These are phyloP conservation scores for Alviniconcha marisindica DNA, from an alignment of 1,140 invertebrate genomes.

Conservation along the genomic window DNA sequence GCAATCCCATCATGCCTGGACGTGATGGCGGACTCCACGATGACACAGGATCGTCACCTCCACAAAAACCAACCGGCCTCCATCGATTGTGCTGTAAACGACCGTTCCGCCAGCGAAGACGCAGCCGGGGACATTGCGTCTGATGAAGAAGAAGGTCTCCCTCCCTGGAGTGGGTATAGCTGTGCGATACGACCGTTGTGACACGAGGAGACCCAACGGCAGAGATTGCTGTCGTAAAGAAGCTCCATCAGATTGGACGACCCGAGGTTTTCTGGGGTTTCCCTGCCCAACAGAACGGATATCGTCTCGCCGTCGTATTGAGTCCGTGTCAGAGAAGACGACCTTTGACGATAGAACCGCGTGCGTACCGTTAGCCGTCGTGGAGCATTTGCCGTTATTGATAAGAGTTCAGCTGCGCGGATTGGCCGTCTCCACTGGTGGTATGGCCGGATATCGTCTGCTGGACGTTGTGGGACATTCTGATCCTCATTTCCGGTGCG, in stretches of 20 bases:
- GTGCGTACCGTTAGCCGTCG: too few species aligned
- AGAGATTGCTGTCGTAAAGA: not conserved
- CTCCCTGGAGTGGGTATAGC: not conserved
- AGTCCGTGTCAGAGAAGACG: too few species aligned
- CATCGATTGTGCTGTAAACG: not conserved
- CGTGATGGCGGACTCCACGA: not conserved
- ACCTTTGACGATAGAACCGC: too few species aligned
- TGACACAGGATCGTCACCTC: conserved; percentile 15
- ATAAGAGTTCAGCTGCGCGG: too few species aligned
- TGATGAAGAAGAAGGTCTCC: not conserved
- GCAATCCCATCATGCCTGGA: conserved; percentile 15
- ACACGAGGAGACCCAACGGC: not conserved
- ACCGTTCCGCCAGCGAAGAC: too few species aligned
- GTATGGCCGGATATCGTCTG: too few species aligned
- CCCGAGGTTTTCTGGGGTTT: not conserved
- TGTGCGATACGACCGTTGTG: not conserved
- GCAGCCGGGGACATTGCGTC: not conserved
- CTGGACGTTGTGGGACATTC: too few species aligned
- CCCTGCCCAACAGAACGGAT: not conserved
- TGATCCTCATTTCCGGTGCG: too few species aligned
- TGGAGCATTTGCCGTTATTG: too few species aligned
- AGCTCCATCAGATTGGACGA: not conserved
- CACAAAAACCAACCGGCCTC: not conserved
- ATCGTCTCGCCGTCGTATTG: not conserved
- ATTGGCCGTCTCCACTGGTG: too few species aligned